Evolutionary conservation across 2,888 invertebrate species (phyloP).

Genomic region (Aproaerema taeniolella): DNA sequence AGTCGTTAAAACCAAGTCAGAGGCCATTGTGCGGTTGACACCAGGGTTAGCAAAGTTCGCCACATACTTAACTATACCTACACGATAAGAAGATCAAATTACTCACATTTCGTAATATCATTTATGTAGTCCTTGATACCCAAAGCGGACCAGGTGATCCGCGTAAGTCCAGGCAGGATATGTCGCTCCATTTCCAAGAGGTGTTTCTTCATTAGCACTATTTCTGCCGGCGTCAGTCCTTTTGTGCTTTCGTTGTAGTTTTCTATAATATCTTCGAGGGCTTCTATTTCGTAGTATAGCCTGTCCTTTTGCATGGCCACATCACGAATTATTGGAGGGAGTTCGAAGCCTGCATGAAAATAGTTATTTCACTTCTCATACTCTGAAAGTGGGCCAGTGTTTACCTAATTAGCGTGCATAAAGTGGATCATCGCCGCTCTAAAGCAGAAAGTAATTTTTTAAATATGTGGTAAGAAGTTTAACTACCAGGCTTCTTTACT

Average conservation of each 20-base stretch:
- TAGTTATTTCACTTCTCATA: background rate
- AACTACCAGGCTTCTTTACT: too few relatives aligned
- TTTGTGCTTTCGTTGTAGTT: conserved; percentile 81
- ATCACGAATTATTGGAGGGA: conserved; percentile 71
- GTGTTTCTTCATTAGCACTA: conserved; percentile 82
- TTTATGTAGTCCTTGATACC: conserved; percentile 85
- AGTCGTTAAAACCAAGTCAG: too few relatives aligned
- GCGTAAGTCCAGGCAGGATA: conserved; percentile 87
- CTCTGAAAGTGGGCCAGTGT: too few relatives aligned
- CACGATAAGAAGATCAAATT: too few relatives aligned
- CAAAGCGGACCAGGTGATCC: conserved; percentile 92
- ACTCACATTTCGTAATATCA: conserved; percentile 63
- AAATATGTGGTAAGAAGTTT: too few relatives aligned
- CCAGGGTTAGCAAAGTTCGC: too few relatives aligned
- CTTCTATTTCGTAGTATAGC: conserved; percentile 81
- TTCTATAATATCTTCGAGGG: conserved; percentile 75
- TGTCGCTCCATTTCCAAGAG: conserved; percentile 84
- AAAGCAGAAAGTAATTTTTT: too few relatives aligned
- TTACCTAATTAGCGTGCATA: too few relatives aligned
- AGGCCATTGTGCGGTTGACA: too few relatives aligned
- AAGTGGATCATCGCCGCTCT: too few relatives aligned
- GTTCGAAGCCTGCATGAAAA: conserved; percentile 41
- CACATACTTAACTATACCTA: too few relatives aligned
- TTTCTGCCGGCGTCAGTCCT: conserved; percentile 84
- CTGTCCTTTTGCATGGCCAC: conserved; percentile 79